Conservation (phyloP, 2,113 vertebrate genomes). For the Meriones unguiculatus region DNA sequence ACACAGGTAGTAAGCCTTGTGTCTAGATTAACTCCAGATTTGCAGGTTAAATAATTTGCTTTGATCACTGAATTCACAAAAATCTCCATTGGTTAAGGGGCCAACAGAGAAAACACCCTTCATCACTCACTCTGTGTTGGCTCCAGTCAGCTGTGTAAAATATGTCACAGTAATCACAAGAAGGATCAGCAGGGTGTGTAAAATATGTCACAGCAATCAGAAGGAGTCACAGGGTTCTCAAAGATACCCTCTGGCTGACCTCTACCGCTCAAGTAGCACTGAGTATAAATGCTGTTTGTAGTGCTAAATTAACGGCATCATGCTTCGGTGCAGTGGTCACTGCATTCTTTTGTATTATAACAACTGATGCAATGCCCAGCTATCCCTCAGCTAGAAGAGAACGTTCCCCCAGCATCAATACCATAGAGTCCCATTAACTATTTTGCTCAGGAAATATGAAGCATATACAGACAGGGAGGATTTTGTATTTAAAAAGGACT, state of each 20-base stretch:
- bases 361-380: conserved; percentile 7
- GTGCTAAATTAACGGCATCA: neutral
- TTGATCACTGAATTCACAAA: neutral
- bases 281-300: neutral
- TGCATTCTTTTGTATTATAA: neutral
- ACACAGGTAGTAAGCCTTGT: neutral
- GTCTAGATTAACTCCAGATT: neutral
- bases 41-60: neutral
- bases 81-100: neutral
- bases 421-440: neutral
- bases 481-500: conserved; percentile 23
- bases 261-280: neutral
- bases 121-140: neutral
- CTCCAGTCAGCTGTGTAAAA: neutral
- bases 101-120: neutral
- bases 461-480: neutral
- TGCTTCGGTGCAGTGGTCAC: neutral
- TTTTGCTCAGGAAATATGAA: conserved; percentile 31
- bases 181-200: neutral
- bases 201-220: neutral
- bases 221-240: neutral
- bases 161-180: neutral
- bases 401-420: neutral
- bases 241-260: neutral
- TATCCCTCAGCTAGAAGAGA: conserved; percentile 26